Evolutionary conservation across 2,797 vertebrate genomes (phyloP).

Genomic region (Molossus molossus): DNA sequence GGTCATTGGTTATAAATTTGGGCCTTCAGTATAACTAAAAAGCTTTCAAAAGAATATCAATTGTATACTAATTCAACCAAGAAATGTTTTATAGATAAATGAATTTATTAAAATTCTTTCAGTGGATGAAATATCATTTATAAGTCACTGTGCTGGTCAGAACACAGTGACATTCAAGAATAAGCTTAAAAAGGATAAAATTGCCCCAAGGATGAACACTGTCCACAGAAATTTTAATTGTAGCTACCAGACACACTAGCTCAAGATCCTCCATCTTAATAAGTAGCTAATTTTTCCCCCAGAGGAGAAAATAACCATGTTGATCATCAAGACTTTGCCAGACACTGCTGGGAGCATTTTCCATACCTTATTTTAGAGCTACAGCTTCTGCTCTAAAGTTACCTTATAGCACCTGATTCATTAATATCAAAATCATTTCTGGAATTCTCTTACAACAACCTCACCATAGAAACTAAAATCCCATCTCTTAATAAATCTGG

Average conservation of each 20-base stretch:
- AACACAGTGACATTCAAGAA: slow-evolving; percentile 59
- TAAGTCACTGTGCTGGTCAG: slow-evolving; percentile 12
- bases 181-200: slow-evolving; percentile 53
- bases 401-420: neutral
- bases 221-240: neutral
- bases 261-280: neutral
- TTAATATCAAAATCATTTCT: slow-evolving; percentile 53
- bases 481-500: neutral
- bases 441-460: neutral
- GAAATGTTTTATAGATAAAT: slow-evolving; percentile 38
- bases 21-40: neutral
- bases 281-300: neutral
- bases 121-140: slow-evolving; percentile 30
- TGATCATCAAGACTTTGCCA: neutral
- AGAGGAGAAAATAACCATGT: slow-evolving; percentile 1
- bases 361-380: neutral
- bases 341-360: neutral
- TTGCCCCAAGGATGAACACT: neutral
- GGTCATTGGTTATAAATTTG: slow-evolving; percentile 48
- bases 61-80: slow-evolving; percentile 59
- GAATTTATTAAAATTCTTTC: slow-evolving; percentile 51
- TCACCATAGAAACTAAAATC: neutral
- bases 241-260: neutral
- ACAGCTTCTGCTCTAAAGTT: neutral
- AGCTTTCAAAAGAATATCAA: neutral